Evolutionary conservation across 2,113 vertebrate species (phyloP).

Genomic region (Mola mola): DNA sequence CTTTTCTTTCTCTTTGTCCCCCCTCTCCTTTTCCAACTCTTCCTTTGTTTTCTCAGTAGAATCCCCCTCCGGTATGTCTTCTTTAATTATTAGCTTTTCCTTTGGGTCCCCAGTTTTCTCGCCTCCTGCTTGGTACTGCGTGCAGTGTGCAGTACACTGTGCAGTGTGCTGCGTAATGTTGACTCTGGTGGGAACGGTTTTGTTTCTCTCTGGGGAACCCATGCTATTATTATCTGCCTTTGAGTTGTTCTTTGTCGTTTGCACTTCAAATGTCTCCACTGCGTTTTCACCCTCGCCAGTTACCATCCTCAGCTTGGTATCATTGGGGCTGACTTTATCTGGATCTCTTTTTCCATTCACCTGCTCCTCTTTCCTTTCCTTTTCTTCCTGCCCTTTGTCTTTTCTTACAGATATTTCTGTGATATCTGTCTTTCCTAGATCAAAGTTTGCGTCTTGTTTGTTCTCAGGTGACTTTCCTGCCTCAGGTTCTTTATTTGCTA

Average conservation of each 20-base stretch:
- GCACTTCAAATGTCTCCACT: constrained; percentile 62
- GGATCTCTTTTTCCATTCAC: constrained; percentile 63
- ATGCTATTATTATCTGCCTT: constrained; percentile 52
- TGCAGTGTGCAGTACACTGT: too few relatives aligned
- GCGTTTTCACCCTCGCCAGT: constrained; percentile 51
- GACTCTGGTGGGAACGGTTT: constrained; percentile 33
- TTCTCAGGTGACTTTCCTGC: constrained; percentile 25
- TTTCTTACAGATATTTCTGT: constrained; percentile 47
- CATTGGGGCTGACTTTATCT: constrained; percentile 69
- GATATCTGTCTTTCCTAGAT: constrained; percentile 42
- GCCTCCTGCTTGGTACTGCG: constrained; percentile 56
- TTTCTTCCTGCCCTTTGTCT: constrained; percentile 72
- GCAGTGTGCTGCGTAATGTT: constrained; percentile 68
- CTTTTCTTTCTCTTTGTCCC: constrained; percentile 61
- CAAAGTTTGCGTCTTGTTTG: constrained; percentile 35
- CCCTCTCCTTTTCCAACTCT: constrained; percentile 35
- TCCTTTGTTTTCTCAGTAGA: constrained; percentile 45
- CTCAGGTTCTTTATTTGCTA: constrained; percentile 46
- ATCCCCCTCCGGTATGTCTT: constrained; percentile 28
- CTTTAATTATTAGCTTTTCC: constrained; percentile 26
- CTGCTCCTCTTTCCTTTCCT: constrained; percentile 70
- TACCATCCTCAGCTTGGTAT: constrained; percentile 57
- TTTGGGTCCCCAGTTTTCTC: constrained; percentile 38
- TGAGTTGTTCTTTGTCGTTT: constrained; percentile 63
- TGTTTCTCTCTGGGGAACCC: constrained; percentile 14